These are phyloP conservation scores for Gallinago stenura DNA, from an alignment of 2,797 vertebrate species.

Conservation along the genomic window DNA sequence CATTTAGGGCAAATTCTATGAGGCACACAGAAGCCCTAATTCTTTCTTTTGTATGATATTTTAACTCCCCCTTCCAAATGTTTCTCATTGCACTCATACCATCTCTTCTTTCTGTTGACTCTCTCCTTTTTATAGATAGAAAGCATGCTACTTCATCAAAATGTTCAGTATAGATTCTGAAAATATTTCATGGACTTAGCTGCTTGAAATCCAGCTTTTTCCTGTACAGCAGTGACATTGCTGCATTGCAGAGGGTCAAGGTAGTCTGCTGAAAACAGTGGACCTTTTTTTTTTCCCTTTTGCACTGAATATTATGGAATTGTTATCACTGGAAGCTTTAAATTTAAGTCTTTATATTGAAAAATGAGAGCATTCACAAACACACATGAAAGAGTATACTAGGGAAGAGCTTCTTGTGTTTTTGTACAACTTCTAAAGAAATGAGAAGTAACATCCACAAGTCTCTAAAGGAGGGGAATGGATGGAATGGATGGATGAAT, in stretches of 20 bases:
- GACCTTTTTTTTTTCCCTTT: not conserved
- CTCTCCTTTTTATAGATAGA: not conserved
- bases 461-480: conserved; percentile 47
- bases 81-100: not conserved
- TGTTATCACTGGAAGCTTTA: not conserved
- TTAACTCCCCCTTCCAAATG: fast-evolving
- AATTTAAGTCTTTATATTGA: not conserved
- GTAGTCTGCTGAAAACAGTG: not conserved
- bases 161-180: not conserved
- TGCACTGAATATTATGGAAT: not conserved
- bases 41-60: not conserved
- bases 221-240: not conserved
- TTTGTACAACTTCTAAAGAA: not conserved
- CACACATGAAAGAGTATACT: not conserved
- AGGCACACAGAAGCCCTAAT: not conserved
- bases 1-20: not conserved
- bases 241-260: not conserved
- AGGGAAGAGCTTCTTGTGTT: conserved; percentile 49
- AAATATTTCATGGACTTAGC: not conserved
- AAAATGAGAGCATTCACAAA: conserved; percentile 14
- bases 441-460: conserved; percentile 12
- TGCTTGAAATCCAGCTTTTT: not conserved
- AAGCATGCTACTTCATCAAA: not conserved
- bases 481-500: conserved; percentile 48
- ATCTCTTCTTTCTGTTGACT: not conserved